Evolutionary conservation across 2,888 invertebrate species (phyloP).

Genomic region (Ophraella communa): DNA sequence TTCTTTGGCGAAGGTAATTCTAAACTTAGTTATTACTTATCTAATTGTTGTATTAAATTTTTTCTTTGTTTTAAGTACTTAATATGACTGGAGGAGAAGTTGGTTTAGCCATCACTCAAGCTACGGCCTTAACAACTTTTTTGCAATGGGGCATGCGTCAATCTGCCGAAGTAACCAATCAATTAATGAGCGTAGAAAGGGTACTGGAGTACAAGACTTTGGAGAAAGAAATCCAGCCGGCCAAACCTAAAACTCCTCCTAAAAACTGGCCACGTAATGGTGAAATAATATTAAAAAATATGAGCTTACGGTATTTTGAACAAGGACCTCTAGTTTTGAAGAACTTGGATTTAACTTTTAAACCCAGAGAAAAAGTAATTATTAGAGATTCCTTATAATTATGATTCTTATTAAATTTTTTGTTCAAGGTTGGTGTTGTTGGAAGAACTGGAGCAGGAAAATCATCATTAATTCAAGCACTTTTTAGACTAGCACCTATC

Average conservation of each 20-base stretch:
- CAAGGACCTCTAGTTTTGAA: conserved; percentile 72
- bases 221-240: conserved; percentile 69
- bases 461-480: conserved; percentile 78
- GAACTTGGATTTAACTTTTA: conserved; percentile 68
- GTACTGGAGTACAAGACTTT: conserved; percentile 79
- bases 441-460: conserved; percentile 92
- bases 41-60: no score
- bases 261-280: conserved; percentile 69
- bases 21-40: not conserved
- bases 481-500: conserved; percentile 78
- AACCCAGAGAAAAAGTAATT: conserved; percentile 70
- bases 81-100: conserved; percentile 70
- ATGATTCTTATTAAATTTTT: not conserved
- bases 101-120: conserved; percentile 75
- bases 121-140: conserved; percentile 77
- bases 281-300: conserved; percentile 65
- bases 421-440: conserved; percentile 75
- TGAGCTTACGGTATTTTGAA: conserved; percentile 69
- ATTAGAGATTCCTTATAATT: not conserved
- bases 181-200: conserved; percentile 83
- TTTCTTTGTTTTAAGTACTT: conserved; percentile 54
- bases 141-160: conserved; percentile 82
- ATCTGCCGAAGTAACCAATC: conserved; percentile 75
- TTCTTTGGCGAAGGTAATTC: conserved; percentile 63
- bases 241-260: conserved; percentile 61